Evolutionary conservation across 2,113 vertebrate species (phyloP).

Genomic region (Hirundichthys speculiger): DNA sequence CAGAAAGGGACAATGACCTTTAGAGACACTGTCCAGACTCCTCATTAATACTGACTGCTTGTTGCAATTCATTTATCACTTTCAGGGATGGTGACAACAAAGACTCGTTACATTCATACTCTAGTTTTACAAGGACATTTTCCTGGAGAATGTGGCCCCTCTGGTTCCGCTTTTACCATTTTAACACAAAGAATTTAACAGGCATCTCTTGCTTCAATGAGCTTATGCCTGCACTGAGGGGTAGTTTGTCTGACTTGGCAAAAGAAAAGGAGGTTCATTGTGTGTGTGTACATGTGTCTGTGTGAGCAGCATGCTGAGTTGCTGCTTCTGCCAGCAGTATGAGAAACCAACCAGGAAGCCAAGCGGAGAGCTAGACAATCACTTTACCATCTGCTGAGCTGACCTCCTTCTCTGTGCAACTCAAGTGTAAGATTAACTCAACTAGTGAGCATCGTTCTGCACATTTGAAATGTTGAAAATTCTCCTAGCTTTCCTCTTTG

Average conservation of each 20-base stretch:
- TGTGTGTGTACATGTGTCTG: constrained; percentile 49
- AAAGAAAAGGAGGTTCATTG: constrained; percentile 66
- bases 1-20: constrained; percentile 24
- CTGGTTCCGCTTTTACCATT: constrained; percentile 4
- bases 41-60: constrained; percentile 22
- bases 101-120: not conserved
- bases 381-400: constrained; percentile 56
- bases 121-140: constrained; percentile 1
- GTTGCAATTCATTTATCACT: constrained; percentile 26
- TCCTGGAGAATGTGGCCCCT: constrained; percentile 6
- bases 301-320: constrained; percentile 66
- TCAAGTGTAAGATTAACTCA: constrained; percentile 18
- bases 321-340: constrained; percentile 47
- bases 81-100: constrained; percentile 10
- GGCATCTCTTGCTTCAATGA: constrained; percentile 34
- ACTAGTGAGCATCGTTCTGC: not conserved
- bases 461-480: not conserved
- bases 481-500: not conserved
- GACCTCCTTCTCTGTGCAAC: constrained; percentile 28
- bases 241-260: constrained; percentile 59
- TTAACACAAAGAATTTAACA: constrained; percentile 31
- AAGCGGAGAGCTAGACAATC: constrained; percentile 46
- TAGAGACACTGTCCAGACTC: constrained; percentile 16
- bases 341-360: constrained; percentile 43
- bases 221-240: constrained; percentile 23